Conservation (phyloP, 2,888 invertebrate species). For the Zeuzera pyrina region DNA sequence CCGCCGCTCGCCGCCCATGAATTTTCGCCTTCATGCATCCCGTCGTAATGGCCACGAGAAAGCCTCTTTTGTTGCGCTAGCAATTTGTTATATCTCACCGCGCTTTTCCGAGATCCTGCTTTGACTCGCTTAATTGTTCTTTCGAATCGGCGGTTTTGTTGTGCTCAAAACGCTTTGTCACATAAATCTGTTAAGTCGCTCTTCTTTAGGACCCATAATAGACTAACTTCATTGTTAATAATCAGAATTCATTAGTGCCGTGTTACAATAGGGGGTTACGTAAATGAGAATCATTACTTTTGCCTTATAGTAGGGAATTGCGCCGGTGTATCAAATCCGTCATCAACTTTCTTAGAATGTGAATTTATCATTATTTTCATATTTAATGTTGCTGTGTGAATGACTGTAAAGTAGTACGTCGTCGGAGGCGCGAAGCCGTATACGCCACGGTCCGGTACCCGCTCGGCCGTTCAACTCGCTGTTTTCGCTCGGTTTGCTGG, state of each 20-base stretch:
- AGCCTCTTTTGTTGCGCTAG: slow-evolving; percentile 67
- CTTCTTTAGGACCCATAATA: slow-evolving; percentile 34
- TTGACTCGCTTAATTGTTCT: slow-evolving; percentile 70
- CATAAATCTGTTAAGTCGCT: slow-evolving; percentile 57
- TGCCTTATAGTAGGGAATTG: slow-evolving; percentile 9
- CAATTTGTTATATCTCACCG: slow-evolving; percentile 67
- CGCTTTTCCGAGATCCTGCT: slow-evolving; percentile 61
- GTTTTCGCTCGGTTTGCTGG: slow-evolving; percentile 47
- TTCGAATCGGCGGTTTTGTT: slow-evolving; percentile 64
- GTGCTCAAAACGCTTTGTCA: slow-evolving; percentile 67
- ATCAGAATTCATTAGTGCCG: slow-evolving; percentile 45
- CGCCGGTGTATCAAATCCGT: too few relatives aligned
- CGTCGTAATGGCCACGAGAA: slow-evolving; percentile 66
- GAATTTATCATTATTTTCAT: slow-evolving; percentile 4
- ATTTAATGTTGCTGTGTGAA: slow-evolving; percentile 13
- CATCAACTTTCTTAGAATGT: too few relatives aligned
- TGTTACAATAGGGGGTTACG: slow-evolving; percentile 12
- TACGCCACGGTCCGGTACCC: slow-evolving; percentile 49
- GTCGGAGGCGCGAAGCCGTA: slow-evolving; percentile 41
- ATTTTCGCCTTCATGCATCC: slow-evolving; percentile 40
- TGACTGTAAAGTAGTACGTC: slow-evolving; percentile 20
- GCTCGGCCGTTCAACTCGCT: slow-evolving; percentile 59
- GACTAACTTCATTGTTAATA: slow-evolving; percentile 46
- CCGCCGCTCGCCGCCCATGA: slow-evolving; percentile 25
- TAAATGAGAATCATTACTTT: slow-evolving; percentile 18